These are phyloP conservation scores for Anneissia japonica DNA, from an alignment of 35 echinoderm and acorn worm species.

Conservation along the genomic window DNA sequence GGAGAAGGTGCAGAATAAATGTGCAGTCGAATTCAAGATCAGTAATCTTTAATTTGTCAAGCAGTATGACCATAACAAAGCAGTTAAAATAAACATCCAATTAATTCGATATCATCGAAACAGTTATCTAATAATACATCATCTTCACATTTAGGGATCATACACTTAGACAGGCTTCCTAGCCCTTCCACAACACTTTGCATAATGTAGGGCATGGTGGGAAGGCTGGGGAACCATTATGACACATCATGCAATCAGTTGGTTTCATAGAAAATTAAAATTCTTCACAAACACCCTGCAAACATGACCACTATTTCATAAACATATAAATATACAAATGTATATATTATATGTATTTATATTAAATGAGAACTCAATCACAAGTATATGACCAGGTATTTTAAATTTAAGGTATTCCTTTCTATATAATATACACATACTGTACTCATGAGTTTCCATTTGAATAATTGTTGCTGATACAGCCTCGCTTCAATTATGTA, in stretches of 20 bases:
- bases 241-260: neutral
- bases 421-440: neutral
- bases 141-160: neutral
- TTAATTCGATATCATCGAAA: neutral
- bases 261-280: neutral
- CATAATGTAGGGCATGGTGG: neutral
- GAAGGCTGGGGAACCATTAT: neutral
- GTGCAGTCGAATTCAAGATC: neutral
- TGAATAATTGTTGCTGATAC: neutral
- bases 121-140: neutral
- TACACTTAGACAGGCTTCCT: too few species aligned
- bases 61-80: neutral
- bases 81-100: neutral
- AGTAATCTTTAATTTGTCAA: neutral
- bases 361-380: neutral
- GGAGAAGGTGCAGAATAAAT: neutral
- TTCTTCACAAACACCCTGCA: neutral
- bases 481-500: neutral
- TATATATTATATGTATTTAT: neutral
- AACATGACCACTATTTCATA: neutral
- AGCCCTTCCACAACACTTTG: neutral
- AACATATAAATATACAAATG: neutral
- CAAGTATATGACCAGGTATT: neutral
- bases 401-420: too few species aligned
- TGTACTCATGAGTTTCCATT: neutral